Base-by-base conservation (phyloP, 2,113 vertebrate genomes). In the Fregetta grallaria region DNA sequence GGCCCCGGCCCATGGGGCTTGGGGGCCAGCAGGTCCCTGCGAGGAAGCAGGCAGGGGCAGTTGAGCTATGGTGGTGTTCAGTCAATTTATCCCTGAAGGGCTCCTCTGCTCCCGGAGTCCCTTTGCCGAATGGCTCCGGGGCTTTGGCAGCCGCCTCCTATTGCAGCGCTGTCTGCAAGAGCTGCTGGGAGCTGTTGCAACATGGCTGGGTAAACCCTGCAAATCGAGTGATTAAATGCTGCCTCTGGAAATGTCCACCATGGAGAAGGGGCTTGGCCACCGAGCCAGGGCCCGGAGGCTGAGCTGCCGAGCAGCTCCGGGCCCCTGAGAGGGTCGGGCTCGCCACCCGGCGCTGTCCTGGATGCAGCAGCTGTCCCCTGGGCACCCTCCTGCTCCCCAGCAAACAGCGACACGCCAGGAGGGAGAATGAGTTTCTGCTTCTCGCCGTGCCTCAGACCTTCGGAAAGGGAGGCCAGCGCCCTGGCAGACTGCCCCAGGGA, bases 121-220 rank as follows among this genome's bases (percentile, higher is more conserved):
- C 42, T 76, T 68, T 76, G 70, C 56, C 7, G 9, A 27, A 50
- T 9, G 59, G 84, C 61, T 91, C 56, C 10, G 3, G 50, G 49
- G 80, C 52, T 66, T 86, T 27, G 4, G 86, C 73, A 85, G 80
- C 95, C 26, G 2, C 62, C 83, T 92, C 21, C 53, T 67, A 40
- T 93, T 92, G 91, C 92, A 93, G 93, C 15, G 2, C 88, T 93
- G 93, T 72, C 85, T 95, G 90, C 2, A 8, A 76, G 86, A 93
- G 88, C 94, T 95, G 93, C 86, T 96, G 78, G 71, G 80, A 94
- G 73, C 94, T 84, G 89, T 65, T 97, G 89, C 94, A 96, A 92
- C 94, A 96, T 97, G 96, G 97, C 92, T 90, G 92, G 84, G 90
- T 85, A 66, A 73, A 45, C 45, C 91, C 92, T 65, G 95, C 92